Percentiles rank a stretch among this genome's conserved stretches.
These are phyloP conservation scores for Drosophila jambulina DNA, from an alignment of 1,140 invertebrate species.

Conservation along the genomic window DNA sequence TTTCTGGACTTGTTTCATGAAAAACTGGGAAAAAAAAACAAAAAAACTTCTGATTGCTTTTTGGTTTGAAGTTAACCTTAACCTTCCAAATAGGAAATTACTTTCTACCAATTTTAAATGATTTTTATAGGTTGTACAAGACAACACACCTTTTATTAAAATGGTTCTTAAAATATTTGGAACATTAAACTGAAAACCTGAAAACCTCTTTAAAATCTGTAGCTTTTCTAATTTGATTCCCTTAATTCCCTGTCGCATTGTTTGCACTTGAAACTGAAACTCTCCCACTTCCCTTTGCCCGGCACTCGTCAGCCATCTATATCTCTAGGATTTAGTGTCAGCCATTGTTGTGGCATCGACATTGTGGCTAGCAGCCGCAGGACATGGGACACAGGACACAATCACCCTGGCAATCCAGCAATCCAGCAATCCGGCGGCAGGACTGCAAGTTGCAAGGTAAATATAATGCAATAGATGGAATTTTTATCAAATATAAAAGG, in stretches of 20 bases:
- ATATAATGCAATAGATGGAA: slow-evolving; percentile 79
- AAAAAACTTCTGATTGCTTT: slow-evolving; percentile 23
- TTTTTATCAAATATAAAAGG: slow-evolving; percentile 80
- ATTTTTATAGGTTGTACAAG: not conserved
- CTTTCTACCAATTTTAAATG: too few relatives aligned
- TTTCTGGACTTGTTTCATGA: slow-evolving; percentile 6
- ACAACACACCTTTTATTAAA: not conserved
- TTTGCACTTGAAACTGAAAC: slow-evolving; percentile 30
- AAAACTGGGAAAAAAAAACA: not conserved
- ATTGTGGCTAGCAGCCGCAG: slow-evolving; percentile 42
- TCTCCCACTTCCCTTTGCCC: not conserved
- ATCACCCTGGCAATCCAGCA: slow-evolving; percentile 26
- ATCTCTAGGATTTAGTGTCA: slow-evolving; percentile 48
- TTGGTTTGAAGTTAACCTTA: not conserved
- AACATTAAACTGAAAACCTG: not conserved
- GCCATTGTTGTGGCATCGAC: slow-evolving; percentile 53
- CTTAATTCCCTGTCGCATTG: slow-evolving; percentile 2
- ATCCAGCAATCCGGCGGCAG: slow-evolving; percentile 11
- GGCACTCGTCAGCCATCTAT: slow-evolving; percentile 19
- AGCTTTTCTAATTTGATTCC: slow-evolving; percentile 8
- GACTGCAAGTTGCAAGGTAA: slow-evolving; percentile 57
- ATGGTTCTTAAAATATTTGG: not conserved
- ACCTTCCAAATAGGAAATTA: not conserved
- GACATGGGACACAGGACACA: slow-evolving; percentile 9
- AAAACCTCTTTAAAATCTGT: not conserved